Conservation (phyloP, 2,888 invertebrate species). For the Stenoptilia bipunctidactyla region DNA sequence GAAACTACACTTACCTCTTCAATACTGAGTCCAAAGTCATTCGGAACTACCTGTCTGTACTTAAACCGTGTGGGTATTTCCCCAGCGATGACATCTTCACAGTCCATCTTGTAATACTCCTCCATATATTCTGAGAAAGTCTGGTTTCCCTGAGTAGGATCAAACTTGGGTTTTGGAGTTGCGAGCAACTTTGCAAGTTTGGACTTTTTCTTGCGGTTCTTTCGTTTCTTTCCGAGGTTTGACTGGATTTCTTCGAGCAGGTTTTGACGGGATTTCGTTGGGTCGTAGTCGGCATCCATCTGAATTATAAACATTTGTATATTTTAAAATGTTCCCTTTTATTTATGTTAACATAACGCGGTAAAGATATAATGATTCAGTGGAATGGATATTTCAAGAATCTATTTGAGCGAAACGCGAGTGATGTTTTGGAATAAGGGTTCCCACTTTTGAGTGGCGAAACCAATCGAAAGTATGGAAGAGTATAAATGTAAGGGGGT, state of each 20-base stretch:
- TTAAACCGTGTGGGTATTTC: conserved; percentile 93
- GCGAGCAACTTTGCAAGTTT: conserved; percentile 81
- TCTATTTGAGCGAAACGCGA: too few species aligned
- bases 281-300: conserved; percentile 93
- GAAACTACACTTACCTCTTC: conserved; percentile 92
- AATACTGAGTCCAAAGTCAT: conserved; percentile 89
- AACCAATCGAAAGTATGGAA: too few species aligned
- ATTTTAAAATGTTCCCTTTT: too few species aligned
- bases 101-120: conserved; percentile 95
- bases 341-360: too few species aligned
- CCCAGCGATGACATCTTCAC: conserved; percentile 94
- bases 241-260: conserved; percentile 70
- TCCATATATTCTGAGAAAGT: conserved; percentile 91
- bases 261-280: conserved; percentile 53
- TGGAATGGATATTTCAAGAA: too few species aligned
- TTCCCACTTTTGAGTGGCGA: too few species aligned
- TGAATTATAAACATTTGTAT: conserved; percentile 28
- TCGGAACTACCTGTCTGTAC: conserved; percentile 89
- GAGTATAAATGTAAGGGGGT: too few species aligned
- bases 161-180: conserved; percentile 85
- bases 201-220: conserved; percentile 76
- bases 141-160: conserved; percentile 77
- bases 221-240: conserved; percentile 67
- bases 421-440: too few species aligned
- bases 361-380: too few species aligned